phyloP scores from a whole-genome alignment of 1,140 invertebrate species.

The Scaptomyza pallida region DNA sequence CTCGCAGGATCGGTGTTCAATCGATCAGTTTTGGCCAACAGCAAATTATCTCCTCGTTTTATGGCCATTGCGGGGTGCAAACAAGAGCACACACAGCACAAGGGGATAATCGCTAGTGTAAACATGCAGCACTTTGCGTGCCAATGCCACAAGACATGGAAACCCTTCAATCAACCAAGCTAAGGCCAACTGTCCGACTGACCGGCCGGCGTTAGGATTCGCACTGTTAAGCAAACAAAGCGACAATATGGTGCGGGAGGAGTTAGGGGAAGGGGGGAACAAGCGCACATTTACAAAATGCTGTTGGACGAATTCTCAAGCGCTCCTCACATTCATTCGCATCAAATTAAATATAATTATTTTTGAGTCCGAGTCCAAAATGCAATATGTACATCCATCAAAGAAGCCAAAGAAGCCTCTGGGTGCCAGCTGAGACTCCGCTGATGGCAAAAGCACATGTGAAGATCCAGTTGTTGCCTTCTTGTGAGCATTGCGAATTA shows the following conservation, averaged over 20 bases:
- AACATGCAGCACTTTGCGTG: constrained; percentile 77
- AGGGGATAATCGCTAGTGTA: constrained; percentile 75
- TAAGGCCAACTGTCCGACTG: constrained; percentile 6
- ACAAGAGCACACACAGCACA: constrained; percentile 26
- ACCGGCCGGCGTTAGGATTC: constrained; percentile 72
- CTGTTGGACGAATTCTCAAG: constrained; percentile 39
- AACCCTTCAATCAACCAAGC: constrained; percentile 61
- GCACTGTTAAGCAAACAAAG: constrained; percentile 73
- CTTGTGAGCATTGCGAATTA: constrained; percentile 31
- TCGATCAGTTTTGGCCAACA: constrained; percentile 59
- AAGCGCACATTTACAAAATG: constrained; percentile 33
- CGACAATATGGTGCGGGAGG: constrained; percentile 11
- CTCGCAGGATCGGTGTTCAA: constrained; percentile 48
- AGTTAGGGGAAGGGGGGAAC: too few species aligned
- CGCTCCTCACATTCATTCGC: constrained; percentile 54
- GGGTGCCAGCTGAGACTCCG: neutral
- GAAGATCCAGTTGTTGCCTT: constrained; percentile 4
- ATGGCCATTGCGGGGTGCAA: constrained; percentile 52
- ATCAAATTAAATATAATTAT: constrained; percentile 81
- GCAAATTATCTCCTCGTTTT: constrained; percentile 82
- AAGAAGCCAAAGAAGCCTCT: constrained; percentile 15
- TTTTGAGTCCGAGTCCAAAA: constrained; percentile 45
- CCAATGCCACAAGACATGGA: constrained; percentile 64
- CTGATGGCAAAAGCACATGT: neutral
- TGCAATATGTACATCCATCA: constrained; percentile 48